Base-by-base conservation (phyloP, 2,113 vertebrate species). In the Elanus axillaris region DNA sequence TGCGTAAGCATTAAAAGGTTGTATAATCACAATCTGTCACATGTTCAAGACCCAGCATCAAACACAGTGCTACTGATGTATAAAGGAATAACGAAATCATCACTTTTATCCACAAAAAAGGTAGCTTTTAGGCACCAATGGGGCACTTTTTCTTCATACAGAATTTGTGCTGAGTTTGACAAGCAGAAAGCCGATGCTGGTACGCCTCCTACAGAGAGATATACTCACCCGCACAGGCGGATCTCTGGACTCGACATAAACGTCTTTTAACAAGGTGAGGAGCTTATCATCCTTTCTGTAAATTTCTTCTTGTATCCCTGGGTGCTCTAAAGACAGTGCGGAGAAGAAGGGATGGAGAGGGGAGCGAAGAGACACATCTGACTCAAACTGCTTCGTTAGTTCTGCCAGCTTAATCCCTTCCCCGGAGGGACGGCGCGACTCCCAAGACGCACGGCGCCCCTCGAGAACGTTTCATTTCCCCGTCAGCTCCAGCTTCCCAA, bases 191-290 rank as follows among this genome's bases (percentile, higher is more conserved):
- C 40, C 32, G 56, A 40, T 42, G 43, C 40, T 48, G 13, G 5
- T 11, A 8, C 12, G 52, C 26, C 27, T 89, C 4, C 3, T 36
- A 11, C 9, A 32, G 64, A 69, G 10, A 45, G 27, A 34, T 26
- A 36, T 9, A 68, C 96, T 98, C 97, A 99, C 99, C 98, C 31
- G 93, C 76, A 74, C 29, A 5, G 91, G 90, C 5, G 98, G 97
- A 64, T 99, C 99, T 87, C 26, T 98, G 52, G 99, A 99, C 73
- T 99, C 98, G 3, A 99, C 99, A 77, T 99, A 99, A 27, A 99
- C 97, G 0, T 99, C 96, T 96, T 98, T 98, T 23, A 99, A 97
- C 18, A 98, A 97, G 3, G 56, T 47, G 67, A 99, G 94, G 36
- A 99, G 98, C 17, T 93, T 97, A 6, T 98, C 97, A 19, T 99